Evolutionary conservation across 2,113 vertebrate genomes (phyloP).

Genomic region (Chionodraco myersi): DNA sequence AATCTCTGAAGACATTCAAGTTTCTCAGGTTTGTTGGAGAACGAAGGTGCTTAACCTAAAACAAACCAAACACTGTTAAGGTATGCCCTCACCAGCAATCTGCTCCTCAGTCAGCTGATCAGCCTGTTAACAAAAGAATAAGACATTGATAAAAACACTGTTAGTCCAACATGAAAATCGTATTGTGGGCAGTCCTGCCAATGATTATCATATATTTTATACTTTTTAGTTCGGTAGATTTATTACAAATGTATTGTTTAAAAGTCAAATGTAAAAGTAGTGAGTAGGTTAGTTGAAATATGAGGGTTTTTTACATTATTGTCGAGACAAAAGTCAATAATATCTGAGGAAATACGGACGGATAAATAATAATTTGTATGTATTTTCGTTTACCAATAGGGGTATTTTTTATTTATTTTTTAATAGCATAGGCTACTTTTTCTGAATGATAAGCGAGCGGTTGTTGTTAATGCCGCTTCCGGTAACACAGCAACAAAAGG

Average conservation of each 20-base stretch:
- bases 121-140: conserved; percentile 81
- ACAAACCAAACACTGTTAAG: conserved; percentile 26
- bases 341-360: too few species aligned
- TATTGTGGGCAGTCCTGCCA: not conserved
- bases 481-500: too few species aligned
- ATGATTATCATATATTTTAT: not conserved
- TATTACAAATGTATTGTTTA: too few species aligned
- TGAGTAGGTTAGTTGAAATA: too few species aligned
- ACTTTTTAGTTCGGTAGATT: not conserved
- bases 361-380: too few species aligned
- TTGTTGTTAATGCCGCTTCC: too few species aligned
- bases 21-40: conserved; percentile 20
- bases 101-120: conserved; percentile 94
- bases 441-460: too few species aligned
- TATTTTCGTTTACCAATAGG: too few species aligned
- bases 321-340: too few species aligned
- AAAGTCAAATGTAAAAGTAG: not conserved
- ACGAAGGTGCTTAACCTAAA: conserved; percentile 14
- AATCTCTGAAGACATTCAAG: not conserved
- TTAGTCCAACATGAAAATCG: not conserved
- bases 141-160: conserved; percentile 12
- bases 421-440: too few species aligned
- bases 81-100: conserved; percentile 88
- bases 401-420: too few species aligned
- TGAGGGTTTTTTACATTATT: too few species aligned